Evolutionary conservation across 2,113 vertebrate genomes (phyloP).

Genomic region (Prionailurus bengalensis): DNA sequence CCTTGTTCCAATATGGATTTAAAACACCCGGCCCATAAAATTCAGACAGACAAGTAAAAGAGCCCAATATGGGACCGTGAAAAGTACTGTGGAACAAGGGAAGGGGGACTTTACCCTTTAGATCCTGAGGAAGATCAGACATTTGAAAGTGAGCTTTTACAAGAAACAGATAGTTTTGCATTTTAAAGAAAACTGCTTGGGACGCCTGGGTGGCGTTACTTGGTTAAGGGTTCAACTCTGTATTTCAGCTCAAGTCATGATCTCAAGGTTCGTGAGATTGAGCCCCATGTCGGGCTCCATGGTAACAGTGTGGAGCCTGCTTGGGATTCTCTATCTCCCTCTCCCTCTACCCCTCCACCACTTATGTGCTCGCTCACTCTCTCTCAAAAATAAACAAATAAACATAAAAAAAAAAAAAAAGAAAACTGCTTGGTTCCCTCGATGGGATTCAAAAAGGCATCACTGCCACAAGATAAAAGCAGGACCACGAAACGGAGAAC

Average conservation of each 20-base stretch:
- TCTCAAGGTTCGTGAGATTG: too few relatives aligned
- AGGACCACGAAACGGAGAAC: neutral
- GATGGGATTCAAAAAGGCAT: neutral
- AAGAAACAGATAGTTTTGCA: neutral
- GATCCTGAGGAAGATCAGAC: neutral
- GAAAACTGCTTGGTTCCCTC: neutral
- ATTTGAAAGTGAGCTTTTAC: neutral
- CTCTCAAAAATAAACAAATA: too few relatives aligned
- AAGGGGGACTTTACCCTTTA: neutral
- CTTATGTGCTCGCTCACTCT: too few relatives aligned
- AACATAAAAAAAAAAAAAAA: neutral
- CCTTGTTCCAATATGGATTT: neutral
- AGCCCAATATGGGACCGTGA: neutral
- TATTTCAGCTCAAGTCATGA: too few relatives aligned
- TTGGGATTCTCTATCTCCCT: too few relatives aligned
- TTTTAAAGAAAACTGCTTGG: neutral
- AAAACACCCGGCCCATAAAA: neutral
- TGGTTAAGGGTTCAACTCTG: too few relatives aligned
- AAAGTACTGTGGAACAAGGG: neutral
- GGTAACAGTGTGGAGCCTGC: too few relatives aligned
- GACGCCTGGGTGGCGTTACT: too few relatives aligned
- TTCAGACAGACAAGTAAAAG: neutral
- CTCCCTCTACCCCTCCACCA: too few relatives aligned
- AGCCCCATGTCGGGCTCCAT: too few relatives aligned
- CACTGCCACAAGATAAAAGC: neutral